A percentile compares a stretch with the other conserved stretches of the same genome.
phyloP scores from a whole-genome alignment of 2,888 invertebrate genomes.

The Morpho achilles region DNA sequence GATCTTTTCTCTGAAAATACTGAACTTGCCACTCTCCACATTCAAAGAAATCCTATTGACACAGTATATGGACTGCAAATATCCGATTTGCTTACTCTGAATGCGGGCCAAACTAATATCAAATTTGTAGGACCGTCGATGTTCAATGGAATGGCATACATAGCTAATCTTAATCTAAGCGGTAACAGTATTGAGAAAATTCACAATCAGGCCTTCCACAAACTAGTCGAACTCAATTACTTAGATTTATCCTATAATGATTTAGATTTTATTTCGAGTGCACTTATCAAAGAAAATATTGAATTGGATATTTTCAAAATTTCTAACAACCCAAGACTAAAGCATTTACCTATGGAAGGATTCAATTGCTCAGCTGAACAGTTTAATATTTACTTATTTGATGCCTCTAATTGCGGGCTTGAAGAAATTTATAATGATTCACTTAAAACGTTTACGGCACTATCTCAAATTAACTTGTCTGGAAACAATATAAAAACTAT shows the following conservation, averaged over 20 bases:
- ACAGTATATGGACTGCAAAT: conserved; percentile 81
- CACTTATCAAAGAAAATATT: conserved; percentile 84
- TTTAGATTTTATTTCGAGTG: conserved; percentile 82
- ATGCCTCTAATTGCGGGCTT: conserved; percentile 86
- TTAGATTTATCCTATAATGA: conserved; percentile 87
- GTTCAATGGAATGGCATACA: conserved; percentile 80
- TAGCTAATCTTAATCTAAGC: conserved; percentile 83
- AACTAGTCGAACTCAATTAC: conserved; percentile 82
- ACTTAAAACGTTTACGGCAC: conserved; percentile 84
- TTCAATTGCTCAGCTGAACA: conserved; percentile 81
- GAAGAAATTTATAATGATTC: conserved; percentile 81
- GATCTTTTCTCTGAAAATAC: conserved; percentile 83
- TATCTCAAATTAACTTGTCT: conserved; percentile 83
- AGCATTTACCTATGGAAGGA: conserved; percentile 82
- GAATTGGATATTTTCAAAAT: conserved; percentile 84
- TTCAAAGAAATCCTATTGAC: conserved; percentile 84
- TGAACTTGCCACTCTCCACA: conserved; percentile 82
- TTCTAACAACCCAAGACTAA: conserved; percentile 84
- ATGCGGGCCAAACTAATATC: conserved; percentile 84
- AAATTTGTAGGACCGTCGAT: conserved; percentile 82
- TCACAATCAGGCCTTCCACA: conserved; percentile 83
- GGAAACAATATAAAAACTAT: conserved; percentile 82
- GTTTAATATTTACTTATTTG: conserved; percentile 83
- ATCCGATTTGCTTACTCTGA: conserved; percentile 82
- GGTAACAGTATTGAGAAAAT: conserved; percentile 85